Base-by-base conservation (phyloP, 2,113 vertebrate species). In the Macquaria australasica region DNA sequence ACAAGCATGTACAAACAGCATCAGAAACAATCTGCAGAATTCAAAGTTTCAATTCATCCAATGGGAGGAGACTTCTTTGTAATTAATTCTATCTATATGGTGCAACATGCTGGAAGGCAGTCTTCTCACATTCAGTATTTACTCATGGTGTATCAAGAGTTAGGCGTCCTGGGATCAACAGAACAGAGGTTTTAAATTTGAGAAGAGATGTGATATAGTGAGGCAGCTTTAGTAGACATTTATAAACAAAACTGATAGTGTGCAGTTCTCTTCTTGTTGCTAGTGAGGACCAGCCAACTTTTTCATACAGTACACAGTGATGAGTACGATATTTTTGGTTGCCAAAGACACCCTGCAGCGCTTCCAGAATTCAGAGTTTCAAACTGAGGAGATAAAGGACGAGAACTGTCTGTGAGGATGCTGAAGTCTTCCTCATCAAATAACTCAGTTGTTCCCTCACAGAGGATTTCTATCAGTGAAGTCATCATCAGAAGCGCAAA, bases 401-500 rank as follows among this genome's bases (percentile, higher is more conserved):
- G 45, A 48, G 12, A 6, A 31, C 43, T 37, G 23, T 53, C 21
- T 28, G 8, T 68, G 1, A 6, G 53, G 25, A 31, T 59, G 45
- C 23, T 53, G n/a, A 79, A 28, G 16, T 70, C 21, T 51, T 53
- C 12, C 10, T 50, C 9, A 75, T 63, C 12, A 28, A 55, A 55
- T 63, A 69, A 79, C n/a, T 68, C 41, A 69, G 56, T 15, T 48
- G 9, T 87, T 93, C 37, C 76, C 23, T 85, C 82, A 79, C 79
- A 99, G 98, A 99, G 97, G 96, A 97, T 98, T 51, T 96, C 96
- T 83, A 90, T 99, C 25, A 95, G 95, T 58, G 98, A 99, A 88
- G 67, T 98, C 91, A 97, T 99, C 89, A 97, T 97, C 41, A 96
- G 98, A 75, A 98, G 98, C 37, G 97, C 97, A 28, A 99, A 99